These are phyloP conservation scores for Lottia scabra DNA, from an alignment of 2,888 invertebrate genomes.

Conservation along the genomic window DNA sequence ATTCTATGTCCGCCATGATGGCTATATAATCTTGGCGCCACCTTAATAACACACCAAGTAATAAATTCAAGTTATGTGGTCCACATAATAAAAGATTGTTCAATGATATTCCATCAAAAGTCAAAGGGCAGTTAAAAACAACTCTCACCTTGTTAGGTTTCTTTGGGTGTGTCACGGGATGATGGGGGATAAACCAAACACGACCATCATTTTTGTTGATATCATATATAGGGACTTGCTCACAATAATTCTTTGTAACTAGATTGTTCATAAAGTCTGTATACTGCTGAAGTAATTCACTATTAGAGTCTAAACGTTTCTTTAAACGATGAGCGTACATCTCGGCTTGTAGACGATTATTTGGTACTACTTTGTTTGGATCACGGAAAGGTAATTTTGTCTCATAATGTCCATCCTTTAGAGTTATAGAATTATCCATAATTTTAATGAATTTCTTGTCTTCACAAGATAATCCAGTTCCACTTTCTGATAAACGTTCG, in stretches of 20 bases:
- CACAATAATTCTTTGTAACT: slow-evolving; percentile 6
- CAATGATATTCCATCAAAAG: slow-evolving; percentile 28
- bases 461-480: too few relatives aligned
- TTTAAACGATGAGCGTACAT: neutral
- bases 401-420: slow-evolving; percentile 17
- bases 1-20: slow-evolving; percentile 32
- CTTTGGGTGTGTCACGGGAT: slow-evolving; percentile 10
- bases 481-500: too few relatives aligned
- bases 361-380: slow-evolving; percentile 6
- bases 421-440: neutral
- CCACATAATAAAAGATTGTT: slow-evolving; percentile 33
- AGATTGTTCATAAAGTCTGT: slow-evolving; percentile 6
- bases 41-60: slow-evolving; percentile 33
- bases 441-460: too few relatives aligned
- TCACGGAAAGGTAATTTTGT: slow-evolving; percentile 13
- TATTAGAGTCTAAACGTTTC: neutral
- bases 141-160: too few relatives aligned
- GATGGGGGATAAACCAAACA: slow-evolving; percentile 3
- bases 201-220: neutral
- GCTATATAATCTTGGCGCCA: slow-evolving; percentile 36
- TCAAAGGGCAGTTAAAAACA: slow-evolving; percentile 28
- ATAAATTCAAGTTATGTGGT: slow-evolving; percentile 36
- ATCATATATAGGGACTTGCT: neutral
- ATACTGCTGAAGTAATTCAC: slow-evolving; percentile 9
- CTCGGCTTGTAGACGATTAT: slow-evolving; percentile 9